Percentiles rank a stretch among this genome's conserved stretches.
These are phyloP conservation scores for Callocephalon fimbriatum DNA, from an alignment of 2,113 vertebrate genomes.

Conservation along the genomic window DNA sequence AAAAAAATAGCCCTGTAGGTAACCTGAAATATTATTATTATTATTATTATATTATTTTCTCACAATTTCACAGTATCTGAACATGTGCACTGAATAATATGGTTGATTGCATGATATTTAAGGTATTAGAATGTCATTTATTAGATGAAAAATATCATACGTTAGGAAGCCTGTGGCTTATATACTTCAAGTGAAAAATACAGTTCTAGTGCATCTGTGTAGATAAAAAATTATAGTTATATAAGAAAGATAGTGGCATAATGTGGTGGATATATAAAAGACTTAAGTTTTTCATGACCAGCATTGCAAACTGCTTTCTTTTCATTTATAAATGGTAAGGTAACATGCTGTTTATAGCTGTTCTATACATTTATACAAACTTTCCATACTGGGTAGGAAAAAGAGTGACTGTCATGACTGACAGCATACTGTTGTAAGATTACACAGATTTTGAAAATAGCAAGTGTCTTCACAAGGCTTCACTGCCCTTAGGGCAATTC, in stretches of 20 bases:
- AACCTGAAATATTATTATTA: not conserved
- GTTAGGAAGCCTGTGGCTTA: not conserved
- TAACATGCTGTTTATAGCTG: not conserved
- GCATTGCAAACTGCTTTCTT: not conserved
- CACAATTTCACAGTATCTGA: not conserved
- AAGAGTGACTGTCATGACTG: not conserved
- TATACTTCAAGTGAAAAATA: not conserved
- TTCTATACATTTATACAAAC: not conserved
- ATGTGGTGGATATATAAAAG: not conserved
- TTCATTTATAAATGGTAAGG: not conserved
- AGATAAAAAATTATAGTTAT: not conserved
- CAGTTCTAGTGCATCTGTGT: not conserved
- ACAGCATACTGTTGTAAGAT: not conserved
- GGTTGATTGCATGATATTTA: not conserved
- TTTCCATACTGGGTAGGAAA: not conserved
- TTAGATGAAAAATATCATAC: accelerated
- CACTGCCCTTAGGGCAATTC: not conserved
- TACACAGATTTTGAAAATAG: not conserved
- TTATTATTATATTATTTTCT: not conserved
- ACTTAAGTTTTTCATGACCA: not conserved
- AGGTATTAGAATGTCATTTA: not conserved
- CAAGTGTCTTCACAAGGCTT: not conserved
- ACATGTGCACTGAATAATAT: not conserved
- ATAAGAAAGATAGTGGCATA: not conserved
- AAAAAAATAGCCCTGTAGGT: not conserved